phyloP scores from a whole-genome alignment of 2,888 invertebrate genomes.

The Synergus umbraculus region DNA sequence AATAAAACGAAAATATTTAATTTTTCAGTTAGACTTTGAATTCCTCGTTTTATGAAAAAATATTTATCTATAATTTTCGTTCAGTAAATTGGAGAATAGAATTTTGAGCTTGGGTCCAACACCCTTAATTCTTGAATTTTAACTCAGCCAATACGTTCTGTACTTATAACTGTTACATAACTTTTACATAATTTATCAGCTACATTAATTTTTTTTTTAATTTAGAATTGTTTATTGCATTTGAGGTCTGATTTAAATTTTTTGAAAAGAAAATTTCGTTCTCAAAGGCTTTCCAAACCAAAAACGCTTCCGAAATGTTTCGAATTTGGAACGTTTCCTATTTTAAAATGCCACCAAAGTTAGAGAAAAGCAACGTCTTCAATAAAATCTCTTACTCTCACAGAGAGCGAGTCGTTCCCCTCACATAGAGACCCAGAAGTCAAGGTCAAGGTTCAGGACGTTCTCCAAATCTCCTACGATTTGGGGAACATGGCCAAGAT shows the following conservation, averaged over 20 bases:
- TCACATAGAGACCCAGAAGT: not conserved
- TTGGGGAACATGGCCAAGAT: constrained; percentile 87
- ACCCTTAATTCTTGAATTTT: not conserved
- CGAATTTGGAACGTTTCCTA: not conserved
- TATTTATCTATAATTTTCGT: too few species aligned
- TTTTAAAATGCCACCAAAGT: not conserved
- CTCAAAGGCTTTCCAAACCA: not conserved
- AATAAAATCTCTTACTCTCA: constrained; percentile 47
- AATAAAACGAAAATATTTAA: too few species aligned
- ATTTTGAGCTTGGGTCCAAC: too few species aligned
- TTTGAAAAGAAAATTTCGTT: not conserved
- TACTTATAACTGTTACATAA: too few species aligned
- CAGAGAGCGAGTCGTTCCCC: constrained; percentile 29
- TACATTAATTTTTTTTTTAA: too few species aligned
- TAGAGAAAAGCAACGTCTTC: not conserved
- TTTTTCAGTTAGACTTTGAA: too few species aligned
- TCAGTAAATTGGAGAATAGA: too few species aligned
- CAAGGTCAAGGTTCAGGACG: not conserved
- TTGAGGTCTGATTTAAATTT: not conserved
- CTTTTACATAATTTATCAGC: too few species aligned
- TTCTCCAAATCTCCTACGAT: constrained; percentile 65
- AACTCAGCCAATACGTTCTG: too few species aligned
- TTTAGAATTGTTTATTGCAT: not conserved
- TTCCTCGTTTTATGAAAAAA: too few species aligned
- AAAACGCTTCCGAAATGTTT: not conserved